Percentiles rank a stretch among this genome's conserved stretches.
phyloP scores from a whole-genome alignment of 2,113 vertebrate genomes.

The Lepidothrix coronata region DNA sequence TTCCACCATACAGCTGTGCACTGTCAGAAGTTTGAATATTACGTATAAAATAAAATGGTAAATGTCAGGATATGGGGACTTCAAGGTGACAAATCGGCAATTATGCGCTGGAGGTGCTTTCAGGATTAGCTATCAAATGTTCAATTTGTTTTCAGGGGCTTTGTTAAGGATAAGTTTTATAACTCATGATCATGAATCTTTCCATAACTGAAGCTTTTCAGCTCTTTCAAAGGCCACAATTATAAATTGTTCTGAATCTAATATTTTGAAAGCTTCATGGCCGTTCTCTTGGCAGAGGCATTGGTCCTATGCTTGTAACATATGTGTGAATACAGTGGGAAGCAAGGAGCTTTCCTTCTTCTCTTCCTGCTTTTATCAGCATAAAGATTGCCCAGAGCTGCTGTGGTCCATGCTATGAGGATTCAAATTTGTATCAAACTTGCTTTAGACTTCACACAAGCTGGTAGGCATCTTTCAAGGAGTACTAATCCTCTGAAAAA shows the following conservation, averaged over 20 bases:
- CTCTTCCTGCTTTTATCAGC: background rate
- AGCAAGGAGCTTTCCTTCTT: background rate
- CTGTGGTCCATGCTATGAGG: background rate
- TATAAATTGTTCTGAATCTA: background rate
- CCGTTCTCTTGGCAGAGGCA: background rate
- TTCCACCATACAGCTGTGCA: background rate
- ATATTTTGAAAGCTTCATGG: background rate
- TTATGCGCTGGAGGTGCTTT: background rate
- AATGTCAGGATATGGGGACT: background rate
- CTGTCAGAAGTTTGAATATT: background rate
- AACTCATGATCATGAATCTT: background rate
- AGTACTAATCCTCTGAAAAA: background rate
- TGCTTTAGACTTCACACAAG: background rate
- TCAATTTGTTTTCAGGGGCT: background rate
- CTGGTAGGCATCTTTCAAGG: background rate
- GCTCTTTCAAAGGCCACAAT: background rate
- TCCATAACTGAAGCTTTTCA: background rate
- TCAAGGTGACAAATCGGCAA: background rate
- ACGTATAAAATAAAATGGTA: background rate
- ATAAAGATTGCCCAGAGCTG: background rate
- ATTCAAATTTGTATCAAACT: background rate
- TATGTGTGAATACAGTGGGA: background rate
- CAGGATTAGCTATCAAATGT: background rate
- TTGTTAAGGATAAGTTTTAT: background rate
- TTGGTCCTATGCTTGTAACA: background rate